Evolutionary conservation across 2,888 invertebrate species (phyloP).

Genomic region (Drosophila subquinaria): DNA sequence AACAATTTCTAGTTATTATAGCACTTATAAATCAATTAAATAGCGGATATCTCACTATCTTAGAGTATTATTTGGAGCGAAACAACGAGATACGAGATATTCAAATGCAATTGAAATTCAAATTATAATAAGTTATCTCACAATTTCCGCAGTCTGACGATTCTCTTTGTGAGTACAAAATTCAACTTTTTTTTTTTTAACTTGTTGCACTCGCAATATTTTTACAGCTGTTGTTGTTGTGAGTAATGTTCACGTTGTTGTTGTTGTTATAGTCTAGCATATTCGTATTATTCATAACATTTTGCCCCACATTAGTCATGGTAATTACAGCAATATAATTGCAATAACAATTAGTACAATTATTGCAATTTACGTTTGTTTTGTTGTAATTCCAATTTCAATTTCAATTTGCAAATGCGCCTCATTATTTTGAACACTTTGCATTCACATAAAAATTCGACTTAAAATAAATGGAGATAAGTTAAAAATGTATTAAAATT

Average conservation of each 20-base stretch:
- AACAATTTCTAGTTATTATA: not conserved
- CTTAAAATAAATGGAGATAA: constrained; percentile 3
- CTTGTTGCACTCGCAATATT: not conserved
- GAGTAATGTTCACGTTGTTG: not conserved
- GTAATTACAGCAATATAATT: constrained; percentile 75
- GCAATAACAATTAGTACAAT: constrained; percentile 79
- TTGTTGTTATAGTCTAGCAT: constrained; percentile 7
- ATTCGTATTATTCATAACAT: constrained; percentile 64
- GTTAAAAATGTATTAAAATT: not conserved
- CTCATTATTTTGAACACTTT: constrained; percentile 51
- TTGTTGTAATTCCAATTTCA: constrained; percentile 33
- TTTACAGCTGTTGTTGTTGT: not conserved
- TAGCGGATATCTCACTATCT: not conserved
- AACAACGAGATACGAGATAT: constrained; percentile 13
- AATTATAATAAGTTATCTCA: constrained; percentile 20
- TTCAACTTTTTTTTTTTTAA: constrained; percentile 27
- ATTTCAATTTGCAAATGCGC: constrained; percentile 74
- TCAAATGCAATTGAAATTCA: constrained; percentile 14
- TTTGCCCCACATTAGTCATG: constrained; percentile 77
- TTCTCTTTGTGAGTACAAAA: constrained; percentile 28
- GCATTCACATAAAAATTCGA: constrained; percentile 21
- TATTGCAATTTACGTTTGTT: constrained; percentile 72
- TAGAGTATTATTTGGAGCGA: constrained; percentile 14
- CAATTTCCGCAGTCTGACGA: constrained; percentile 24
- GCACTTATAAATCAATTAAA: constrained; percentile 3